These are phyloP conservation scores for Chrysogorgia sp. DNA, from an alignment of 92 coral and sea anemone genomes.

Conservation along the genomic window DNA sequence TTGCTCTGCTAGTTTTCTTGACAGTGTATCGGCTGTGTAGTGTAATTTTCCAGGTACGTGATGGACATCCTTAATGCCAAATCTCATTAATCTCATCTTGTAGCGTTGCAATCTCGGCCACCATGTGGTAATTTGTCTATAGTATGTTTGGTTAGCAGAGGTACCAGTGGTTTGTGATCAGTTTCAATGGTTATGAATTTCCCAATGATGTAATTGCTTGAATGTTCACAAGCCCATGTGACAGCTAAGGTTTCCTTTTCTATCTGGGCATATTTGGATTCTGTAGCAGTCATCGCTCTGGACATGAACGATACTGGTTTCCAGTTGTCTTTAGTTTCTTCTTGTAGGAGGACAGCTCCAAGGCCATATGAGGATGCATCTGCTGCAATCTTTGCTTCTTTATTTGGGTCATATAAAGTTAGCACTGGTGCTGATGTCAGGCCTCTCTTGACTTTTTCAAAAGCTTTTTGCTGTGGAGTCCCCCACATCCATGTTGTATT, in stretches of 20 bases:
- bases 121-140: slow-evolving; percentile 44
- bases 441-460: slow-evolving; percentile 48
- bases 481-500: slow-evolving; percentile 66
- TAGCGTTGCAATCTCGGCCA: slow-evolving; percentile 54
- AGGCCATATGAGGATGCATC: slow-evolving; percentile 61
- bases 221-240: slow-evolving; percentile 53
- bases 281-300: slow-evolving; percentile 56
- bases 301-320: slow-evolving; percentile 43
- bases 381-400: slow-evolving; percentile 50
- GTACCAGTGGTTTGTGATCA: slow-evolving; percentile 57
- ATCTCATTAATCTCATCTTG: slow-evolving; percentile 58
- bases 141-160: too few relatives aligned
- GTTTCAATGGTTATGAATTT: slow-evolving; percentile 46
- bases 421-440: slow-evolving; percentile 55
- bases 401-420: slow-evolving; percentile 41
- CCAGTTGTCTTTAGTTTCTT: slow-evolving; percentile 31
- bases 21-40: slow-evolving; percentile 42
- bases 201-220: slow-evolving; percentile 47
- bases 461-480: slow-evolving; percentile 56
- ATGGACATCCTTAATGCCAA: slow-evolving; percentile 40
- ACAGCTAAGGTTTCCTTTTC: slow-evolving; percentile 67
- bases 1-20: slow-evolving; percentile 34
- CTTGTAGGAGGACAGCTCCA: slow-evolving; percentile 49
- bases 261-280: slow-evolving; percentile 51
- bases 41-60: slow-evolving; percentile 47